These are phyloP conservation scores for Cydia fagiglandana DNA, from an alignment of 1,140 invertebrate genomes.

Conservation along the genomic window DNA sequence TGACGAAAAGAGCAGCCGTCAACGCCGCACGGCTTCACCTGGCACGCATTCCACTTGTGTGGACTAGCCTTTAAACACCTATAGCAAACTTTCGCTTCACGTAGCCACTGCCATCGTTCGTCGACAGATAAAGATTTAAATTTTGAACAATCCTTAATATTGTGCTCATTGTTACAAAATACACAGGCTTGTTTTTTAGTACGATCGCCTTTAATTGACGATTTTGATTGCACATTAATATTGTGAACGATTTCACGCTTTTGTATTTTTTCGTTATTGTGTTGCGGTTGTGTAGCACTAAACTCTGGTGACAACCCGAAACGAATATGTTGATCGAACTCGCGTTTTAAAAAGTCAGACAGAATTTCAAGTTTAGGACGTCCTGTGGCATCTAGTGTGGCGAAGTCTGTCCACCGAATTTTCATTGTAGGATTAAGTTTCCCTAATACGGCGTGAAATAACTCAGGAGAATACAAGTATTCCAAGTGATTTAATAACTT, in stretches of 20 bases:
- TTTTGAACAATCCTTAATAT: not conserved
- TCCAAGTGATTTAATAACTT: too few relatives aligned
- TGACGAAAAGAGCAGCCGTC: too few relatives aligned
- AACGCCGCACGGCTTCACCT: too few relatives aligned
- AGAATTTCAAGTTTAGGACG: conserved; percentile 33
- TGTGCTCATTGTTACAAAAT: not conserved
- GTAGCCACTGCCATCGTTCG: not conserved
- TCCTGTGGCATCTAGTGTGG: not conserved
- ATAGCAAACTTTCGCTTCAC: not conserved
- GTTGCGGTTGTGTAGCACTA: not conserved
- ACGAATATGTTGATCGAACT: conserved; percentile 29
- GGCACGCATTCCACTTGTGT: too few relatives aligned
- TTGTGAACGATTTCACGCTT: not conserved
- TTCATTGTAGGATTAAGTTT: conserved; percentile 33
- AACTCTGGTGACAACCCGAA: conserved; percentile 32
- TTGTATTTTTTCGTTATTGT: too few relatives aligned
- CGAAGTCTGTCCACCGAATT: conserved; percentile 33
- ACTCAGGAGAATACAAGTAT: conserved; percentile 33
- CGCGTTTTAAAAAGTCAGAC: conserved; percentile 31
- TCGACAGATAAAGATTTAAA: not conserved
- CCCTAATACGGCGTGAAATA: conserved; percentile 28
- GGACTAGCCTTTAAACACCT: too few relatives aligned
- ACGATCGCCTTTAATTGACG: not conserved
- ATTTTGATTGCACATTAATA: not conserved
- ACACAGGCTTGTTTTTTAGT: not conserved